Base-by-base conservation (phyloP, 1,140 invertebrate genomes). In the Triops cancriformis region DNA sequence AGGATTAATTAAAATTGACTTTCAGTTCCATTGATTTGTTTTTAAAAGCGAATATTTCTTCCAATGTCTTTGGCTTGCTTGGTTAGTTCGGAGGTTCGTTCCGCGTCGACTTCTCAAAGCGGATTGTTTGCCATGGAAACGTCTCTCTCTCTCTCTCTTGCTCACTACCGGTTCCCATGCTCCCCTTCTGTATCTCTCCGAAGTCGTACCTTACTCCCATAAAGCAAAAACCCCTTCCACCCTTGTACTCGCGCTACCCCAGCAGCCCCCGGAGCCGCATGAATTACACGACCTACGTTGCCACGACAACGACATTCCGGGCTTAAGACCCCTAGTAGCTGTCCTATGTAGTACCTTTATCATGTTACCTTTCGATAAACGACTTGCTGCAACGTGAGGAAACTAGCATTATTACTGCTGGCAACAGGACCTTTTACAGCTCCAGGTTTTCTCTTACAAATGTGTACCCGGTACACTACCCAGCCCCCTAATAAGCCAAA, bases 101-200 rank as follows among this genome's bases (percentile, higher is more conserved):
- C 51, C n/a, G 2, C 51, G 51, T 64, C 51, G 23, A 64, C 51
- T 23, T 64, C 51, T 23, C 51, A 23, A 64, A 64, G 51, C 51
- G 51, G 51, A 64, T 64, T 64, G 51, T 64, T 64, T 64, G 51
- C 51, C 51, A 64, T 64, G 51, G 51, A 64, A 64, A 64, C 51
- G 7, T 64, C 51, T 23, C 3, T 11, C 51, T 64, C 51, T 45
- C 43, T 64, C 23, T 18, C 51, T 18, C 23, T 64, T 64, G 51
- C 51, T 64, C 51, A 18, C 51, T 64, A 5, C 23, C 51, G 14
- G 51, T 9, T 14, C 14, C 18, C 14, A 6, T n/a, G n/a, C 9
- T 18, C 18, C n/a, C 51, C 31, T 2, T 37, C 31, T 37, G 7
- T 37, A 23, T 64, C n/a, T 9, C 18, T 64, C 51, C 23, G 18